Percentiles rank a stretch among this genome's conserved stretches.
Evolutionary conservation across 2,797 vertebrate genomes (phyloP).

Genomic region (Alca torda): DNA sequence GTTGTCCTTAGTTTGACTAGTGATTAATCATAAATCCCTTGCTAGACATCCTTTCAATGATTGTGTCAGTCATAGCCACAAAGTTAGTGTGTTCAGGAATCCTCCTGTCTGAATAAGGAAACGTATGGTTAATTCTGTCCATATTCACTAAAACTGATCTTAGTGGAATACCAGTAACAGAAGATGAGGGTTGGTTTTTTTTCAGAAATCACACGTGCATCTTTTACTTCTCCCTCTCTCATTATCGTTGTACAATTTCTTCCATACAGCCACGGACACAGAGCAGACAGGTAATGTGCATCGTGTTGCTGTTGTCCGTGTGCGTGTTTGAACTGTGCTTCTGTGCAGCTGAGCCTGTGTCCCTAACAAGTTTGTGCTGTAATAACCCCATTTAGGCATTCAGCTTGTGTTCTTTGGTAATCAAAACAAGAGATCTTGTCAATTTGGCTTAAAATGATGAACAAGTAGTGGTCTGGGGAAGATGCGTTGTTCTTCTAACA

Average conservation of each 20-base stretch:
- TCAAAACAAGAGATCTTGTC: background rate
- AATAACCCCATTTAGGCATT: conserved; percentile 60
- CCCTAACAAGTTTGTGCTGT: background rate
- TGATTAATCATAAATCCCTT: background rate
- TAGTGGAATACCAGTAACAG: background rate
- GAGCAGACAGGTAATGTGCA: conserved; percentile 92
- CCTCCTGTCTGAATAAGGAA: background rate
- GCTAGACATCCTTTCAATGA: background rate
- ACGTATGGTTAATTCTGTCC: background rate
- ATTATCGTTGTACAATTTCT: conserved; percentile 79
- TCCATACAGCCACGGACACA: conserved; percentile 93
- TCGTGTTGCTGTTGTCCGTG: conserved; percentile 7
- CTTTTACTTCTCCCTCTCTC: conserved; percentile 29
- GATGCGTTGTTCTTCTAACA: background rate
- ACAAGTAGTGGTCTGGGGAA: background rate
- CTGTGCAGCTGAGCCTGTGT: conserved; percentile 23
- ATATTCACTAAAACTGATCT: background rate
- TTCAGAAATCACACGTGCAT: background rate
- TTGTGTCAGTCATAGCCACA: background rate
- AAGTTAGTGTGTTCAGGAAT: background rate
- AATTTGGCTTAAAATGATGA: background rate
- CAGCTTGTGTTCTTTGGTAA: background rate
- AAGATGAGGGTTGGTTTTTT: background rate
- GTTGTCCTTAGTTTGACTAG: background rate
- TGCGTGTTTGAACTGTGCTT: conserved; percentile 12